Evolutionary conservation across 2,888 invertebrate species (phyloP).

Genomic region (Thereva unica): DNA sequence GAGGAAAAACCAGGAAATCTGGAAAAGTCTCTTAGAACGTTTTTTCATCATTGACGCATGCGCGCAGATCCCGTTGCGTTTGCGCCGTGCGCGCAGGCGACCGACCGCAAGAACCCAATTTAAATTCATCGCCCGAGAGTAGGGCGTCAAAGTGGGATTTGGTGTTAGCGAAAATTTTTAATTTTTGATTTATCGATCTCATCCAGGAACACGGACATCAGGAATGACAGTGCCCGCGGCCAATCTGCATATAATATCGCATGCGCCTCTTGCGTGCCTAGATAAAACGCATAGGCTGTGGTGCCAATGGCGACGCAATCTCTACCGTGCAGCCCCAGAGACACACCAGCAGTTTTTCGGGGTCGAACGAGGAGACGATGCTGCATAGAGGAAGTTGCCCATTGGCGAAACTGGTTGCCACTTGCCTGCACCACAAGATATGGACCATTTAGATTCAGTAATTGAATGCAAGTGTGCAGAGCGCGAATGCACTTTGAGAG

Average conservation of each 20-base stretch:
- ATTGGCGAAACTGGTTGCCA: constrained; percentile 17
- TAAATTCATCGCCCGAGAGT: constrained; percentile 16
- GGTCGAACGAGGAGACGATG: constrained; percentile 22
- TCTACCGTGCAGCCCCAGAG: too few species aligned
- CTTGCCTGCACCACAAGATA: not conserved
- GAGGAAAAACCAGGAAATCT: too few species aligned
- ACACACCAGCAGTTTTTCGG: constrained; percentile 20
- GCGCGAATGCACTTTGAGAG: constrained; percentile 19
- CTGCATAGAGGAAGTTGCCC: constrained; percentile 8
- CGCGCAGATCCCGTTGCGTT: too few species aligned
- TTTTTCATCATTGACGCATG: too few species aligned
- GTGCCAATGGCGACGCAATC: too few species aligned
- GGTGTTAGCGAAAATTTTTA: constrained; percentile 32
- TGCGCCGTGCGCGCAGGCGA: not conserved
- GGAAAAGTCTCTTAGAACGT: too few species aligned
- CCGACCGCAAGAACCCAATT: constrained; percentile 12
- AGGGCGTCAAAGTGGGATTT: constrained; percentile 35
- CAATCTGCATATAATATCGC: not conserved
- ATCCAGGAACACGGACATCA: constrained; percentile 19
- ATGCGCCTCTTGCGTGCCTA: constrained; percentile 9
- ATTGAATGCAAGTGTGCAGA: constrained; percentile 13
- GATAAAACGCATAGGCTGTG: constrained; percentile 7
- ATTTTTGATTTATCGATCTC: constrained; percentile 27
- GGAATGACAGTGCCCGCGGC: constrained; percentile 14
- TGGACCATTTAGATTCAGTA: constrained; percentile 25